These are phyloP conservation scores for Drosophila affinis DNA, from an alignment of 2,888 invertebrate genomes.

Conservation along the genomic window DNA sequence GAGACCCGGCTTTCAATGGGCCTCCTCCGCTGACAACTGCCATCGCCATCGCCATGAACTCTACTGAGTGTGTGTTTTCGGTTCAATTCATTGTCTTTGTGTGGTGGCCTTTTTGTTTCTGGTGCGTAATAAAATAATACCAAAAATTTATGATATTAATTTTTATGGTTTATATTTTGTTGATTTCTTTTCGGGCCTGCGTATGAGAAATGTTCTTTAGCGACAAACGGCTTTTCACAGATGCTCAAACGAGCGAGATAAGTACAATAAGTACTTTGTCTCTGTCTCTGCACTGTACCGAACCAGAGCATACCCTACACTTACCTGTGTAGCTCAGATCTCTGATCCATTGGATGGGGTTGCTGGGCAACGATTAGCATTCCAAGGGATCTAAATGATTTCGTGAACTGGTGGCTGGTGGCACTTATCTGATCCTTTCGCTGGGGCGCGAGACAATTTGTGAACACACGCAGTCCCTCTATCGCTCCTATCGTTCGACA, in stretches of 20 bases:
- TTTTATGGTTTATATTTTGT: conserved; percentile 71
- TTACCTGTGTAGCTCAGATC: neutral
- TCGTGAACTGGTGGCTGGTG: neutral
- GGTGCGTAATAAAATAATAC: conserved; percentile 66
- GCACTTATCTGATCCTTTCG: conserved; percentile 71
- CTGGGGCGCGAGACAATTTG: conserved; percentile 32
- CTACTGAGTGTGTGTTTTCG: conserved; percentile 25
- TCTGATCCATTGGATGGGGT: conserved; percentile 5
- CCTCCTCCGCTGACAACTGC: conserved; percentile 34
- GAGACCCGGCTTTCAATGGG: conserved; percentile 47
- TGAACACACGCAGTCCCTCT: neutral
- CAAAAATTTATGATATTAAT: conserved; percentile 67
- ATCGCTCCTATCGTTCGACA: neutral
- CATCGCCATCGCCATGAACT: conserved; percentile 70
- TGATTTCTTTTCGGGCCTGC: conserved; percentile 52
- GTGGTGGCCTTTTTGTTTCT: conserved; percentile 38
- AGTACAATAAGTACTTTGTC: conserved; percentile 2
- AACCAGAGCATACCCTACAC: neutral
- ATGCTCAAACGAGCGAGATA: conserved; percentile 23
- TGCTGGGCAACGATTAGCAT: conserved; percentile 22
- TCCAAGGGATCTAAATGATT: conserved; percentile 37
- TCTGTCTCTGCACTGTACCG: neutral
- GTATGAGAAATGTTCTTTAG: conserved; percentile 47
- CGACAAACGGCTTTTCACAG: conserved; percentile 49
- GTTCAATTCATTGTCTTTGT: conserved; percentile 63